Conservation (phyloP, 2,888 invertebrate genomes). For the Nemotelus pantherinus region DNA sequence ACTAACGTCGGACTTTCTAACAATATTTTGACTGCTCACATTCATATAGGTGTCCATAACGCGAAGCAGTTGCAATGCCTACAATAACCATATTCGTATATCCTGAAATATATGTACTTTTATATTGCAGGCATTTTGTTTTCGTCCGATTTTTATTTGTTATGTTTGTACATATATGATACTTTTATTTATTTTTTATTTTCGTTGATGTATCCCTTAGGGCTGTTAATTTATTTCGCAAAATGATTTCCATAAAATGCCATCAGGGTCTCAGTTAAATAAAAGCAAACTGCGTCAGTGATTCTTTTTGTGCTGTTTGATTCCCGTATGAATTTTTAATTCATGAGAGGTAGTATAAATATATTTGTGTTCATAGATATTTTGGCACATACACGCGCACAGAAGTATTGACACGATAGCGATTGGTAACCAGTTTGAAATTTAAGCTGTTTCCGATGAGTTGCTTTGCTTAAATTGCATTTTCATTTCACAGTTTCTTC, state of each 20-base stretch:
- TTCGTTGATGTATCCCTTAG: slow-evolving; percentile 32
- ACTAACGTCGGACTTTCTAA: slow-evolving; percentile 36
- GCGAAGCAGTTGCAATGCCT: background rate
- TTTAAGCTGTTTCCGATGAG: too few relatives aligned
- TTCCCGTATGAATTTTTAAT: too few relatives aligned
- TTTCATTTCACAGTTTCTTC: too few relatives aligned
- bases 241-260: slow-evolving; percentile 50
- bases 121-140: background rate
- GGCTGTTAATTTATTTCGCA: slow-evolving; percentile 51
- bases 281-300: slow-evolving; percentile 49
- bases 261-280: slow-evolving; percentile 41
- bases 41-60: background rate
- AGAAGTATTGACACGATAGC: too few relatives aligned
- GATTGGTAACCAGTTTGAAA: too few relatives aligned
- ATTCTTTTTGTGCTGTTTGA: slow-evolving; percentile 29
- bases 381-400: slow-evolving; percentile 13
- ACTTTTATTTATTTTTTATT: slow-evolving; percentile 19
- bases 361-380: slow-evolving; percentile 17
- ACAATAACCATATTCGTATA: background rate
- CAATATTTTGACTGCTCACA: background rate
- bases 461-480: too few relatives aligned
- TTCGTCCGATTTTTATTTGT: slow-evolving; percentile 27
- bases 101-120: slow-evolving; percentile 10
- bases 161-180: slow-evolving; percentile 2
- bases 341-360: background rate